Base-by-base conservation (phyloP, 2,113 vertebrate genomes). In the Mionectes macconnelli region DNA sequence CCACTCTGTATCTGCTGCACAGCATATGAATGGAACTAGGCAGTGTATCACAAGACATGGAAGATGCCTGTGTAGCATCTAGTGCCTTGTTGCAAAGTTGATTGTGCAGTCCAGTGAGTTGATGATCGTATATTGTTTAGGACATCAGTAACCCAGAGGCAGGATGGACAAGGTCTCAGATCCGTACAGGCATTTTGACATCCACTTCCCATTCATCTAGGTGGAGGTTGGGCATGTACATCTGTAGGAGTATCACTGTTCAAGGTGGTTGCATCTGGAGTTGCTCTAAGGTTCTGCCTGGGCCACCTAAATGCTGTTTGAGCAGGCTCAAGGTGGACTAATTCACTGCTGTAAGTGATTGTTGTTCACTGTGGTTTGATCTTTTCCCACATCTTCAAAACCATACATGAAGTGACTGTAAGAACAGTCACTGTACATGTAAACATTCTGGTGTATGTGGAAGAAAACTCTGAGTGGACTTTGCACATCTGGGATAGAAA, bases 191-290 rank as follows among this genome's bases (percentile, higher is more conserved):
- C 33, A 40, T 78, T 87, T 78, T 1, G 2, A 6, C 30, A 4
- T 79, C 52, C 44, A n/a, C 0, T 52, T 87, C 33, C 44, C 12
- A 8, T 63, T 87, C 1, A 0, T 75, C 47, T 47, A 1, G 1
- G 4, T 55, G 66, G 18, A 14, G 5, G 5, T 3, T 44, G n/a
- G 19, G 13, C 16, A 60, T 4, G 9, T 70, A 15, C 18, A 9
- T 24, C 8, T 17, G n/a, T 64, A 40, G 22, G 16, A 78, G 24
- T 75, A 40, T n/a, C 30, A 1, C 0, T 18, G 3, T 22, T 91
- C 60, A 64, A 16, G 18, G n/a, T 69, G 10, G 8, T 56, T 89
- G 18, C 21, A 30, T 31, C 35, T 70, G 70, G 33, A 33, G 19
- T 40, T 82, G 40, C 33, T 89, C 59, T 18, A 76, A 67, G 20